Conservation (phyloP, 2,888 invertebrate species). For the Gymnoscelis rufifasciata region DNA sequence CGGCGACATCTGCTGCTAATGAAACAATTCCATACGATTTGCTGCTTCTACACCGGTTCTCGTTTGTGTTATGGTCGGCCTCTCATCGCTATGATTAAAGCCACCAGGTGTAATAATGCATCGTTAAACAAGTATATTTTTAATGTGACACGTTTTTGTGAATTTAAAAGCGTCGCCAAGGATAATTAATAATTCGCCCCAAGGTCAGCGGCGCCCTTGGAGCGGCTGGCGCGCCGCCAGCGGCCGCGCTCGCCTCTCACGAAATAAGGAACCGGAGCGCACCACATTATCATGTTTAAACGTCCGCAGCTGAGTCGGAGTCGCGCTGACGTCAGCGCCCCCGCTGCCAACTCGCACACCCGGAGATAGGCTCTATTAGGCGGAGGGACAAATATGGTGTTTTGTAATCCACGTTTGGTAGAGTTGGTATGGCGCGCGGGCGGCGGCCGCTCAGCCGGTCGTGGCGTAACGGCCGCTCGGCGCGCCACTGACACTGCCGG, state of each 20-base stretch:
- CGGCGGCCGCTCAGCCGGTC: too few species aligned
- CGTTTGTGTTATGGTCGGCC: too few species aligned
- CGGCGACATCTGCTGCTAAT: too few species aligned
- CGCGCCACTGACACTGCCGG: not conserved
- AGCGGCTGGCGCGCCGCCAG: constrained; percentile 11
- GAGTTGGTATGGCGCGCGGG: too few species aligned
- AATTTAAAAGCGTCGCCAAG: constrained; percentile 8
- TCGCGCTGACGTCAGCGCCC: constrained; percentile 2
- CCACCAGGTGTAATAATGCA: constrained; percentile 17
- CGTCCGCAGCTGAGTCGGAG: constrained; percentile 13
- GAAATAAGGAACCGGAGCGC: constrained; percentile 14
- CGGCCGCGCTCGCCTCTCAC: constrained; percentile 6
- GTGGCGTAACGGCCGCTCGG: too few species aligned
- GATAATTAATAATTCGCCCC: constrained; percentile 10
- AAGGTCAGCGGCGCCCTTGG: constrained; percentile 17
- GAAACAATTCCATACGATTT: too few species aligned
- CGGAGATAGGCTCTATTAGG: too few species aligned
- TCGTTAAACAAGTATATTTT: constrained; percentile 16
- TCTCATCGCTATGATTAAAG: constrained; percentile 20
- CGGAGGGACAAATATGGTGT: too few species aligned
- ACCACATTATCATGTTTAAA: constrained; percentile 19
- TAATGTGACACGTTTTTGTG: constrained; percentile 8
- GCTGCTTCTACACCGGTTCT: too few species aligned
- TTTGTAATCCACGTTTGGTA: too few species aligned
- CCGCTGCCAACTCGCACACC: too few species aligned